Evolutionary conservation across 92 coral and sea anemone genomes (phyloP).

Genomic region (Siderastrea radians): DNA sequence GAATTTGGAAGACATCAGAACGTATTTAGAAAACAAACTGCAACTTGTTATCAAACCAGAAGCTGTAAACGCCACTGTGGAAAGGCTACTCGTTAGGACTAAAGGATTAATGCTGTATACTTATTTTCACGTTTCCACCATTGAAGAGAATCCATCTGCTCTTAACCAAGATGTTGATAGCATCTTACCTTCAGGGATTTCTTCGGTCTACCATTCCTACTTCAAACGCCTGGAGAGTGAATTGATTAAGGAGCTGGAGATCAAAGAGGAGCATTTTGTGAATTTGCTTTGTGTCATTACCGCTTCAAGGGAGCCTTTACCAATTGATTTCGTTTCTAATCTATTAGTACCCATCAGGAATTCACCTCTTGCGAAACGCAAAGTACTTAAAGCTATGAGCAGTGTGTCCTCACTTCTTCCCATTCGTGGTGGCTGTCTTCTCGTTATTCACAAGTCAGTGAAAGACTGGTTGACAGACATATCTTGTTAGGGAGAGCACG

Average conservation of each 20-base stretch:
- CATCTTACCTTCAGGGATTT: conserved; percentile 8
- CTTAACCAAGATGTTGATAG: too few species aligned
- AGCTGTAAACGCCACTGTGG: too few species aligned
- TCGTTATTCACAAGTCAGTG: conserved; percentile 69
- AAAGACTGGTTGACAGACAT: conserved; percentile 56
- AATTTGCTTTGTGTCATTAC: neutral
- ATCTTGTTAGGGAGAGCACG: conserved; percentile 16
- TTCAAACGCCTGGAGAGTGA: conserved; percentile 15
- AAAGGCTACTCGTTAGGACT: too few species aligned
- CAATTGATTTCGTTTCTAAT: conserved; percentile 8
- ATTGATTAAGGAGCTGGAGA: neutral
- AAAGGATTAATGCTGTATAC: too few species aligned
- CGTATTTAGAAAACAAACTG: too few species aligned
- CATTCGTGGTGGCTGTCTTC: conserved; percentile 39
- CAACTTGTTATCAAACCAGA: too few species aligned
- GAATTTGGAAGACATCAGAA: too few species aligned
- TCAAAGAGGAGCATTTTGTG: neutral
- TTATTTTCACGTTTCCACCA: too few species aligned
- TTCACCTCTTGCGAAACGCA: neutral
- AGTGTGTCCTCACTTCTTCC: conserved; percentile 61
- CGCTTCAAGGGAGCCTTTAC: conserved; percentile 26
- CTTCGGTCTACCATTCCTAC: neutral
- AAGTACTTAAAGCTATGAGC: conserved; percentile 5
- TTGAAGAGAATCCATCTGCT: too few species aligned
- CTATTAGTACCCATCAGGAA: neutral